Percentiles rank a stretch among this genome's conserved stretches.
Evolutionary conservation across 2,113 vertebrate species (phyloP).

Genomic region (Dunckerocampus dactyliophorus): DNA sequence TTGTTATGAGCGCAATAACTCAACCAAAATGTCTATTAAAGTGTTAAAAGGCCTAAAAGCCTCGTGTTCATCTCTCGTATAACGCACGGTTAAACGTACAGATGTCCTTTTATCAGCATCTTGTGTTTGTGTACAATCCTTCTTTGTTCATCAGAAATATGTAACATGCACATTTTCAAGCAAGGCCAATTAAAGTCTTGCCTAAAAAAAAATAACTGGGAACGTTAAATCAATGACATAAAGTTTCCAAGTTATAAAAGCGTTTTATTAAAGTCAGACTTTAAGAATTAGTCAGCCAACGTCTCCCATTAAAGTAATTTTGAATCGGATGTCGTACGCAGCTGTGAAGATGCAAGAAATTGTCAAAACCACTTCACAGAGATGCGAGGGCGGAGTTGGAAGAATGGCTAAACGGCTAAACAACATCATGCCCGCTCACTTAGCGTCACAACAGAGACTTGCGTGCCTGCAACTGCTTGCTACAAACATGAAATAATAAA

Average conservation of each 20-base stretch:
- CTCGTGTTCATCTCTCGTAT: no score
- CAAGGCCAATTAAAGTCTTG: neutral
- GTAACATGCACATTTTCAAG: neutral
- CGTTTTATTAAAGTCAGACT: neutral
- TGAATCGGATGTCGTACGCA: conserved; percentile 3
- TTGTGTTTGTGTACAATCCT: neutral
- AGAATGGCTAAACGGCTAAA: conserved; percentile 32
- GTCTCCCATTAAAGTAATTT: neutral
- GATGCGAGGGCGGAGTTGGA: neutral
- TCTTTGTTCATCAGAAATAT: conserved; percentile 6
- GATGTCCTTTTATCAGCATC: neutral
- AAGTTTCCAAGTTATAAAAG: neutral
- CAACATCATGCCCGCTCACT: conserved; percentile 60
- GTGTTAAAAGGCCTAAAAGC: no score
- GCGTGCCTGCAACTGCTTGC: conserved; percentile 14
- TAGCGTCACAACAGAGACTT: conserved; percentile 50
- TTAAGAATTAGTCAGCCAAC: neutral
- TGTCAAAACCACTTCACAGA: neutral
- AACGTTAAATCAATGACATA: neutral
- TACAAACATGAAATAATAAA: neutral
- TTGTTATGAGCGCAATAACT: no score
- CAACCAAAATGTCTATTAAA: no score
- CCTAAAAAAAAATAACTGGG: neutral
- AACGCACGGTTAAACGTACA: neutral
- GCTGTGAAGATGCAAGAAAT: neutral